Evolutionary conservation across 2,797 vertebrate species (phyloP), one percentile per base, ranked within the genome.

Genomic region (Notoglanidium macrostoma): DNA sequence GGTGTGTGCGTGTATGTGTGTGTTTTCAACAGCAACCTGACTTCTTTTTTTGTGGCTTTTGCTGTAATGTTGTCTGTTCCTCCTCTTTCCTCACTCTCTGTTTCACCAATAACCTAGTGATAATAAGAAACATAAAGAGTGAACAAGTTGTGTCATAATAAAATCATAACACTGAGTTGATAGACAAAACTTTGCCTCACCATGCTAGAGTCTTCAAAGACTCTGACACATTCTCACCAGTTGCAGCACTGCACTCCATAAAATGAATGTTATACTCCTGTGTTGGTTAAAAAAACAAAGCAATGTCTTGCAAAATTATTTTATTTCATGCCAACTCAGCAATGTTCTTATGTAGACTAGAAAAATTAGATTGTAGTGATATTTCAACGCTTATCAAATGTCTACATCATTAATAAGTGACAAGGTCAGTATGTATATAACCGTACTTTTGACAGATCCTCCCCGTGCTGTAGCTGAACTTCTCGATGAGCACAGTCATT

Each of bases 201-300:
- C 98, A 96, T 90, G 94, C 94, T 46, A 99, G 92, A 51, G 89
- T 94, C 91, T 95, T 92, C 93, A 99, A 88, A 80, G 96, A 95
- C 87, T 97, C 93, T 0, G 91, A 90, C 88, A 99, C 95, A 0
- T 99, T 98, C 91, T 97, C 95, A 17, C 98, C 98, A 0, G 97
- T 97, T 86, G 95, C 95, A 68, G 97, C 98, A 0, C 98, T 99
- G 90, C 98, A 99, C 92, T 99, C 98, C 3, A 94, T 95, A 87
- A 99, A 99, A 84, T 91, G 87, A 81, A 97, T 92, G 63, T 95
- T 95, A 88, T 96, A 95, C 87, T 98, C 97, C 98, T 99, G 92
- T 74, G 90, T 92, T 14, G n/a, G 0, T 74, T 84, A 0, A 89
- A 76, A 35, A 17, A 51, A 51, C 15, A 51, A 57, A 10, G 78